Evolutionary conservation across 2,113 vertebrate genomes (phyloP), one percentile per base, ranked within the genome.

Genomic region (Brevimyrus niger): DNA sequence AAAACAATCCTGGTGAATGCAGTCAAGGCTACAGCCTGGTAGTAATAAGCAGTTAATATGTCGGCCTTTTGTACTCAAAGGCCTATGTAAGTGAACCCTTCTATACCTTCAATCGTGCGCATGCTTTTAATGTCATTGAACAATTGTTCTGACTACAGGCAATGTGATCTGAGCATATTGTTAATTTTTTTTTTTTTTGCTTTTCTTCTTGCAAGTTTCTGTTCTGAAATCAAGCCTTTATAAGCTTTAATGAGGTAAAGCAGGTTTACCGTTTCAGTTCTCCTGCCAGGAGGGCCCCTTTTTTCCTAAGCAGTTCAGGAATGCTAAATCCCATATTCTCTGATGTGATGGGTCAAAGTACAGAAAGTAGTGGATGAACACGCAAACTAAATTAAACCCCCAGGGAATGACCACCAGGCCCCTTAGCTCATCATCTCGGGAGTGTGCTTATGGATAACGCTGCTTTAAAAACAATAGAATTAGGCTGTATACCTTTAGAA

Each of bases 261-360:
- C 19, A 65, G 21, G 23, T 80, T 87, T 90, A n/a, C 4, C 87
- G 47, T 87, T 84, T 47, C 48, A 73, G 47, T 50, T n/a, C 50
- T 50, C 15, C 58, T 42, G 69, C 69, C 27, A 53, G 38, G n/a
- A 89, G 84, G 55, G 80, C 73, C 69, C 86, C 86, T 88, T 42
- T 58, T 88, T 89, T 91, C 42, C 73, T 87, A 50, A 84, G 88
- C 35, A 46, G 88, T 50, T 83, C 44, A 82, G 87, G 89, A 89
- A 90, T 87, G 90, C 48, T 27, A 83, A 88, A 90, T 91, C 90
- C 88, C 90, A 88, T 92, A 88, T 88, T 21, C 89, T 88, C 65
- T 73, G 11, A 69, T 21, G 47, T 17, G 61, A 50, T 69, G 46
- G 69, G 21, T 88, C 87, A 88, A 23, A n/a, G 86, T 35, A 87